phyloP scores from a whole-genome alignment of 2,797 vertebrate species.

The Pterois miles region DNA sequence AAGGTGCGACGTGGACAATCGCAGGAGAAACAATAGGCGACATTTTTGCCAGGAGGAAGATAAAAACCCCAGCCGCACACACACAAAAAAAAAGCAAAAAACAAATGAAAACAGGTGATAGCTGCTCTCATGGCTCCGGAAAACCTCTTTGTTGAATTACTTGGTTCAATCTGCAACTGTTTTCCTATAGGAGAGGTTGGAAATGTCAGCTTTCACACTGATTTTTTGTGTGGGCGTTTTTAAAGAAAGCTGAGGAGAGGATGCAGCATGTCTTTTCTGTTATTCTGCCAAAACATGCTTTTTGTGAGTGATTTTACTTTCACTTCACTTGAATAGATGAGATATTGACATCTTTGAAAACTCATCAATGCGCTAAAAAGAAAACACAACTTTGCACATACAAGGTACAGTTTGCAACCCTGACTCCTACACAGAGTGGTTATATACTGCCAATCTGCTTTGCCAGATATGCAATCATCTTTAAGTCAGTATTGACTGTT shows the following conservation, averaged over 20 bases:
- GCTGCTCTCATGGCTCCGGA: neutral
- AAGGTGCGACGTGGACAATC: slow-evolving; percentile 44
- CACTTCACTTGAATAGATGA: neutral
- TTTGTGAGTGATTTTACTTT: slow-evolving; percentile 5
- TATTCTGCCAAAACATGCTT: neutral
- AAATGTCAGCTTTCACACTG: slow-evolving; percentile 50
- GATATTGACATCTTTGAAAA: slow-evolving; percentile 10
- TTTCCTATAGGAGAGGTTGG: slow-evolving; percentile 17
- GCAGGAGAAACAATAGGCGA: slow-evolving; percentile 36
- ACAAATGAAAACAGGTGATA: slow-evolving; percentile 24
- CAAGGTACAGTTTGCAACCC: neutral
- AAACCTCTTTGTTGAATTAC: slow-evolving; percentile 19
- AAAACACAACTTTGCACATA: neutral
- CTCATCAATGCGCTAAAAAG: neutral
- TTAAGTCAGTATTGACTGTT: neutral
- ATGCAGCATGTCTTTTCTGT: neutral
- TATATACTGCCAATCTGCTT: neutral
- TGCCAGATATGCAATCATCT: neutral
- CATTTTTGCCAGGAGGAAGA: slow-evolving; percentile 42
- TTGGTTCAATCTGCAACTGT: slow-evolving; percentile 19
- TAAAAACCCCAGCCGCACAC: neutral
- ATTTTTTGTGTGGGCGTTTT: slow-evolving; percentile 39
- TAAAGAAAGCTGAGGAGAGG: slow-evolving; percentile 5
- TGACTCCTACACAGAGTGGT: neutral
- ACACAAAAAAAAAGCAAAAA: too few species aligned